phyloP scores from a whole-genome alignment of 2,888 invertebrate genomes.

The Noctua fimbriata region DNA sequence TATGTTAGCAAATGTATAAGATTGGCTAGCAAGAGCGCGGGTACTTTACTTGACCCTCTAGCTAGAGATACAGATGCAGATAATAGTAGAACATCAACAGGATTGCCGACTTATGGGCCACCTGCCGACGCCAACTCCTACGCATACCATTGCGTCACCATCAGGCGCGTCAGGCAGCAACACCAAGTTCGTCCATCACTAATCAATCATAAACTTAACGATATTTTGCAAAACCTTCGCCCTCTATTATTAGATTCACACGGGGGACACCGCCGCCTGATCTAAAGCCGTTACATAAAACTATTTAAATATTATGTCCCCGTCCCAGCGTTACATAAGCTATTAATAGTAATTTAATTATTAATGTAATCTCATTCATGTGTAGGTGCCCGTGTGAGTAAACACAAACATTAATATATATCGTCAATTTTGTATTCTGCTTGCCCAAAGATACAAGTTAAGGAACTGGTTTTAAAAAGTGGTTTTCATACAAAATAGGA shows the following conservation, averaged over 20 bases:
- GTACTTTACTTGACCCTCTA: no score
- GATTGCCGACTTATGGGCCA: neutral
- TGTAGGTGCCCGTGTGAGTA: conserved; percentile 64
- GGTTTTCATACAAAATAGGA: conserved; percentile 86
- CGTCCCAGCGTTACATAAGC: conserved; percentile 58
- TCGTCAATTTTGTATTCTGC: conserved; percentile 73
- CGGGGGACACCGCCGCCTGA: neutral
- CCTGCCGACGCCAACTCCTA: neutral
- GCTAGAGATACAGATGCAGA: neutral
- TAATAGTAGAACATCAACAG: neutral
- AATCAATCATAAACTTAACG: conserved; percentile 51
- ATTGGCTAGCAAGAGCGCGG: neutral
- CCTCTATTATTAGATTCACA: neutral
- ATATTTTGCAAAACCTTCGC: conserved; percentile 30
- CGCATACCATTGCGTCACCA: conserved; percentile 10
- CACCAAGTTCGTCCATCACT: conserved; percentile 45
- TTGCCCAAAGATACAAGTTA: conserved; percentile 77
- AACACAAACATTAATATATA: conserved; percentile 69
- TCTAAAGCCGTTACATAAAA: conserved; percentile 53
- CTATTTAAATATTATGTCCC: conserved; percentile 48
- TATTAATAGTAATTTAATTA: conserved; percentile 65
- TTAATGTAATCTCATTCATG: conserved; percentile 63
- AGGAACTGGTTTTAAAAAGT: conserved; percentile 86
- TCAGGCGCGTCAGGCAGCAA: neutral
- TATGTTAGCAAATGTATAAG: neutral